Evolutionary conservation across 1,140 invertebrate genomes (phyloP).

Genomic region (Watersipora subatra): DNA sequence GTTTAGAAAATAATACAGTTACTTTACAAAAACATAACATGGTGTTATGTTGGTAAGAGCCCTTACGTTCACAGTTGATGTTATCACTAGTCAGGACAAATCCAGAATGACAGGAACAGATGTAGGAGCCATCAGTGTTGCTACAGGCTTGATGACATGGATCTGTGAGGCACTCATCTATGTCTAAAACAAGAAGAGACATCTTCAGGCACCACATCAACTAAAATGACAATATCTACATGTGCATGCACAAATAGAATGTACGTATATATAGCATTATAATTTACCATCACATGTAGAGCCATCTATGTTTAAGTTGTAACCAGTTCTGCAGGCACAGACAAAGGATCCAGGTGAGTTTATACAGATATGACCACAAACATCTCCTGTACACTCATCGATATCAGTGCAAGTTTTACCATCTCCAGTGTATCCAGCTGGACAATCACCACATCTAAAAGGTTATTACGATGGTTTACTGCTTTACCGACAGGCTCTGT

Average conservation of each 20-base stretch:
- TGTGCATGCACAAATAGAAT: too few species aligned
- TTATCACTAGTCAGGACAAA: neutral
- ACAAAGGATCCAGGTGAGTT: slow-evolving; percentile 6
- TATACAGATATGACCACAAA: slow-evolving; percentile 13
- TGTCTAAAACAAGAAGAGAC: neutral
- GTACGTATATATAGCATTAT: too few species aligned
- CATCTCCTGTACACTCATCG: slow-evolving; percentile 13
- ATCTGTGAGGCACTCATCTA: neutral
- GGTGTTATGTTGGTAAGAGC: too few species aligned
- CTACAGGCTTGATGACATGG: neutral
- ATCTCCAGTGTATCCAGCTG: neutral
- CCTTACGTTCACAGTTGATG: neutral
- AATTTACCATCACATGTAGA: neutral
- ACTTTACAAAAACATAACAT: too few species aligned
- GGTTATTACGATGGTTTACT: too few species aligned
- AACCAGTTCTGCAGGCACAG: neutral
- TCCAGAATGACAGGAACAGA: neutral
- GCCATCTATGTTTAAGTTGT: neutral
- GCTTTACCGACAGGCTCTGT: too few species aligned
- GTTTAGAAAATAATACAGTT: too few species aligned
- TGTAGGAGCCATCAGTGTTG: neutral
- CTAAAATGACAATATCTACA: too few species aligned
- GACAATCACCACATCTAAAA: neutral
- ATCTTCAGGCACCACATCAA: too few species aligned
- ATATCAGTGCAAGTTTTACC: slow-evolving; percentile 12